Percentiles rank a stretch among this genome's conserved stretches.
Evolutionary conservation across 2,113 vertebrate species (phyloP).

Genomic region (Mirounga angustirostris): DNA sequence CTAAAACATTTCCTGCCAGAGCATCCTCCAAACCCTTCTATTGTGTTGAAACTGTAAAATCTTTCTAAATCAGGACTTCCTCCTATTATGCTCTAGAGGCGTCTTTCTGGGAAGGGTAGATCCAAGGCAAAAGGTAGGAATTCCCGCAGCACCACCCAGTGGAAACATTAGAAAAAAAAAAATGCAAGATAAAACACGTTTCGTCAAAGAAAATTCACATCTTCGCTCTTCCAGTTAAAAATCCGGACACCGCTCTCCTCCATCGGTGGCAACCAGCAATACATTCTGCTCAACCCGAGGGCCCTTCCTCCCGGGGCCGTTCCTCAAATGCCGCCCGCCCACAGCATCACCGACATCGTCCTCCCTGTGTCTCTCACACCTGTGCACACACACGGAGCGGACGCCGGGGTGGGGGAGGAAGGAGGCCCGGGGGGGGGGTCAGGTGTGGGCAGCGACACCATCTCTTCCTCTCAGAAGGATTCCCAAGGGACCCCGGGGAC

Average conservation of each 20-base stretch:
- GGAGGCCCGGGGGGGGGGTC: neutral
- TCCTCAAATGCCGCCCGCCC: neutral
- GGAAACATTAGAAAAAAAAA: slow-evolving; percentile 84
- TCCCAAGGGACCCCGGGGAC: neutral
- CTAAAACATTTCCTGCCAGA: slow-evolving; percentile 92
- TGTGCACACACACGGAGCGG: fast-evolving
- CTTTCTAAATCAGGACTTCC: slow-evolving; percentile 98
- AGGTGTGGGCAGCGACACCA: neutral
- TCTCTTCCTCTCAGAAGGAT: slow-evolving; percentile 30
- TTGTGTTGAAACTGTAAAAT: slow-evolving; percentile 92
- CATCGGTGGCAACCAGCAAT: fast-evolving
- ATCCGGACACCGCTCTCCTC: neutral
- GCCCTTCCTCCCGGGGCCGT: neutral
- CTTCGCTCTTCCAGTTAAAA: neutral
- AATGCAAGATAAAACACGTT: neutral
- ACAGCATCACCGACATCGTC: neutral
- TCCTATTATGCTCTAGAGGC: slow-evolving; percentile 95
- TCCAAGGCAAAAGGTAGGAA: slow-evolving; percentile 91
- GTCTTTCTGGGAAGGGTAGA: slow-evolving; percentile 94
- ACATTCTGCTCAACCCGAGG: fast-evolving
- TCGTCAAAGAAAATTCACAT: slow-evolving; percentile 35
- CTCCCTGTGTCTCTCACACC: neutral
- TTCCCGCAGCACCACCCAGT: slow-evolving; percentile 94
- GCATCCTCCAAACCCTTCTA: slow-evolving; percentile 90
- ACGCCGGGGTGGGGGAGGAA: slow-evolving; percentile 14